Percentiles rank a stretch among this genome's conserved stretches.
Evolutionary conservation across 2,888 invertebrate species (phyloP).

Genomic region (Andrena flavipes): DNA sequence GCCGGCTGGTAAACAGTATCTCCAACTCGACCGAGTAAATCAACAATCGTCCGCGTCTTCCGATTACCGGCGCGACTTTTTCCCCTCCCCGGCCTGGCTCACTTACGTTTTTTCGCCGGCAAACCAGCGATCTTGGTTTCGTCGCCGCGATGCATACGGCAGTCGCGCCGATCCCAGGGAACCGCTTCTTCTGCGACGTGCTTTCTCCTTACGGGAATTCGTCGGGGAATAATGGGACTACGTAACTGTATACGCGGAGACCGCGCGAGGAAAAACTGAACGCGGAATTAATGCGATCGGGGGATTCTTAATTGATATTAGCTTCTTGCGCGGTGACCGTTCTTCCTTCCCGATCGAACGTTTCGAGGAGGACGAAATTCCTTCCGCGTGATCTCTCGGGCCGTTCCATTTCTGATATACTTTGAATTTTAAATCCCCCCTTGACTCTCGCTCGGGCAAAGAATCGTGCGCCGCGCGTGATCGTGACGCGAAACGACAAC

Average conservation of each 20-base stretch:
- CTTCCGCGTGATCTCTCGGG: too few species aligned
- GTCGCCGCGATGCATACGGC: slow-evolving; percentile 11
- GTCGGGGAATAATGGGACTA: slow-evolving; percentile 31
- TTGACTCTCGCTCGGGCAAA: neutral
- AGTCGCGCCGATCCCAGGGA: neutral
- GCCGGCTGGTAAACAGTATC: slow-evolving; percentile 64
- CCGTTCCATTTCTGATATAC: too few species aligned
- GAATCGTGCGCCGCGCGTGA: neutral
- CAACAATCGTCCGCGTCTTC: slow-evolving; percentile 64
- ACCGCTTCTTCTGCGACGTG: slow-evolving; percentile 52
- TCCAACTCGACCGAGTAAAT: slow-evolving; percentile 67
- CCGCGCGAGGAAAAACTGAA: slow-evolving; percentile 17
- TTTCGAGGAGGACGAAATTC: too few species aligned
- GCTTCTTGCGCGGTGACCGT: neutral
- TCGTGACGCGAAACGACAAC: slow-evolving; percentile 6
- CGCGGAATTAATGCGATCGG: slow-evolving; percentile 16
- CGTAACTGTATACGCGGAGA: slow-evolving; percentile 38
- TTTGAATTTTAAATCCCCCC: too few species aligned
- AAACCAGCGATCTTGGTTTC: slow-evolving; percentile 18
- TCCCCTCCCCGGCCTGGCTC: slow-evolving; percentile 13
- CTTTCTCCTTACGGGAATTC: slow-evolving; percentile 56
- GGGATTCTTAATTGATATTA: slow-evolving; percentile 31
- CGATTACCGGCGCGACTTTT: slow-evolving; percentile 59
- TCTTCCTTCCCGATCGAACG: neutral
- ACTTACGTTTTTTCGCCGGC: slow-evolving; percentile 35